phyloP scores from a whole-genome alignment of 2,113 vertebrate genomes.

The human (Homo sapiens) region DNA sequence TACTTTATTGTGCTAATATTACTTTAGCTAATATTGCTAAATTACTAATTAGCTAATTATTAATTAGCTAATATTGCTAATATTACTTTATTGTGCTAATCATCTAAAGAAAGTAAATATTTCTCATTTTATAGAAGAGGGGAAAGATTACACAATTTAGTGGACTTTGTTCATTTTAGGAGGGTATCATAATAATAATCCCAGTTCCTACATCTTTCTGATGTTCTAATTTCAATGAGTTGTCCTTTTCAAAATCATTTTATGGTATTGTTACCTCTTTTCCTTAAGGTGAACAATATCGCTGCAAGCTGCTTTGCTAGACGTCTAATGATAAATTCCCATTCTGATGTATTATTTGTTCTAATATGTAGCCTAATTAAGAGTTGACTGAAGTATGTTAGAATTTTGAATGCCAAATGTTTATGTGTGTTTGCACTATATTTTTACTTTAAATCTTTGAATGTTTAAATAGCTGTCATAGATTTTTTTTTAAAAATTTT shows the following conservation, averaged over 20 bases:
- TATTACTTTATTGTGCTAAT: neutral
- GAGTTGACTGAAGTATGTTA: neutral
- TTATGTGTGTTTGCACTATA: neutral
- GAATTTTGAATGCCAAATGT: neutral
- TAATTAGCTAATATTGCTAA: no score
- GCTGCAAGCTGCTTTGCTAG: neutral
- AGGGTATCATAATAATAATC: neutral
- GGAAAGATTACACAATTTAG: neutral
- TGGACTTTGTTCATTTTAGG: neutral
- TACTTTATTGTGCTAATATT: no score
- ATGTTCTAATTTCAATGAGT: neutral
- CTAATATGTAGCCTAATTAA: neutral
- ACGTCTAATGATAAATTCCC: neutral
- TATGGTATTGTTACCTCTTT: neutral
- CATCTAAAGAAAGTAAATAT: neutral
- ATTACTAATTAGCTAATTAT: no score
- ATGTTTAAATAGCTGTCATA: neutral
- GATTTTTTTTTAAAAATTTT: neutral
- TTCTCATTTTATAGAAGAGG: constrained; percentile 7
- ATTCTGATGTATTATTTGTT: neutral
- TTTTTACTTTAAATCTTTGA: neutral
- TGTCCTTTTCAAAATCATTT: neutral
- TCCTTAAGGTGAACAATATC: neutral
- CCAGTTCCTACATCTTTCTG: neutral
- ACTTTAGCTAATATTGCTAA: no score